Base-by-base conservation (phyloP, 2,888 invertebrate species). In the Leptothorax acervorum region DNA sequence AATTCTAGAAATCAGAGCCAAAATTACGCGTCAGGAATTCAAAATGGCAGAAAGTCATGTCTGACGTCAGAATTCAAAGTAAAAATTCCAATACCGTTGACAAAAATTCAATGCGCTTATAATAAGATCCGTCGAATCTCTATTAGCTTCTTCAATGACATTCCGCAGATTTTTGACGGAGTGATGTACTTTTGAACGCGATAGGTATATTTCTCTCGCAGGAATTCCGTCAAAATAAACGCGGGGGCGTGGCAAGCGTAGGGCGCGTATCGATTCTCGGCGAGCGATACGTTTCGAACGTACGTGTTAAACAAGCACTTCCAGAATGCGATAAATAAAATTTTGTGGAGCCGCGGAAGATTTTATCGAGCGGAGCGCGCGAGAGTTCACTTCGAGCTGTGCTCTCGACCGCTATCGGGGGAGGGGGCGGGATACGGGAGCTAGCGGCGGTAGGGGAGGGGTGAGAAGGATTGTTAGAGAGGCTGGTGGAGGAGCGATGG, bases 321-420 rank as follows among this genome's bases (percentile, higher is more conserved):
- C 62, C n/a, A 70, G 65, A 85, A 83, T 48, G 79, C 82, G 65
- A 86, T 83, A 73, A 86, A 85, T 83, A 83, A 89, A 87, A 84
- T 89, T 45, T 45, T 60, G 53, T 23, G n/a, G 42, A 84, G 81
- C 70, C 81, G 35, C n/a, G 68, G 23, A 63, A 89, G 84, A 89
- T 85, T 85, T 84, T 85, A 85, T 89, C 87, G 89, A 87, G 84
- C 83, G 83, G 70, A 42, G 51, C 55, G 70, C 31, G 51, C 55
- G 48, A 23, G 48, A 55, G 48, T 15, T 45, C 15, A 60, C 60
- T 60, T 48, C 48, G 35, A 48, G 65, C 23, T 62, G 53, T 60
- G 62, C 60, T 45, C 85, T 45, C 55, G 71, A 62, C 76, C 63
- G 74, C 68, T 53, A 15, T 57, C 66, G 48, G 5, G 12, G 28